These are phyloP conservation scores for Alligator mississippiensis DNA, from an alignment of 2,113 vertebrate species.

Conservation along the genomic window DNA sequence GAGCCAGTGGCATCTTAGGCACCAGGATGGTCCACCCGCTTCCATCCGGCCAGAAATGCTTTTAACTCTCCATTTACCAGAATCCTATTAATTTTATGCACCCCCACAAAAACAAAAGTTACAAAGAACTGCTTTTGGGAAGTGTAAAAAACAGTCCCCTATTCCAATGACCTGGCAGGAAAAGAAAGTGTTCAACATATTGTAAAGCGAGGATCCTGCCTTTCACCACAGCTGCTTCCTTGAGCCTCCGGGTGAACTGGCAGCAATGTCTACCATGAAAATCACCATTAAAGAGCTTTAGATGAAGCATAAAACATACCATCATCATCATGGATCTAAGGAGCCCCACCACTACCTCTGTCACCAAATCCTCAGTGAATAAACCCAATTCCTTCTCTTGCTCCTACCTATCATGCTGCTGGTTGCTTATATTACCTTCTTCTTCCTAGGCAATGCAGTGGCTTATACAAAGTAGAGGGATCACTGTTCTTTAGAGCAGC, in stretches of 20 bases:
- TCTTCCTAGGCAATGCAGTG: conserved; percentile 3
- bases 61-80: background rate
- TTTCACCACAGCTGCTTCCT: background rate
- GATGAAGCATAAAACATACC: too few species aligned
- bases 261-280: background rate
- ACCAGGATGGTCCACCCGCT: background rate
- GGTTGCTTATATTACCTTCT: background rate
- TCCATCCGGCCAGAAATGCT: background rate
- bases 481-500: conserved; percentile 40
- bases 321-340: too few species aligned
- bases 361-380: background rate
- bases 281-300: background rate
- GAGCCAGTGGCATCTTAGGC: conserved; percentile 9
- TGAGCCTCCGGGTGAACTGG: background rate
- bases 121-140: accelerated
- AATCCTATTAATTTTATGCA: background rate
- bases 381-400: accelerated
- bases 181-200: background rate
- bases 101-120: background rate
- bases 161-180: background rate
- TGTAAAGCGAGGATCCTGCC: background rate
- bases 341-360: background rate
- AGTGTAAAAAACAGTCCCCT: background rate
- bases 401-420: background rate
- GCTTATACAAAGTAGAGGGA: conserved; percentile 24